A percentile compares a stretch with the other conserved stretches of the same genome.
Conservation (phyloP, 2,797 vertebrate species). For the Schizopygopsis pylzovi region DNA sequence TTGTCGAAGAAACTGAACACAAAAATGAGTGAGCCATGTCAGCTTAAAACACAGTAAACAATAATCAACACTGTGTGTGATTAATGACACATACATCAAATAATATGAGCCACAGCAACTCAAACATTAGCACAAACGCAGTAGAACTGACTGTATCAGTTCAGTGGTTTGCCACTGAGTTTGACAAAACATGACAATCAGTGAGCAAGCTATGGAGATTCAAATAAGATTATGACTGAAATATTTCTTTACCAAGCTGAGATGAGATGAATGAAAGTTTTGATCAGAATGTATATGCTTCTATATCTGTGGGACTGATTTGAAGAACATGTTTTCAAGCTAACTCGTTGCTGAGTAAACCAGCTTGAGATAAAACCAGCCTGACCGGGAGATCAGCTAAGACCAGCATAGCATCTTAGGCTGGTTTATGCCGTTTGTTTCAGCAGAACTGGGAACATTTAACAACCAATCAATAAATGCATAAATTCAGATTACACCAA, state of each 20-base stretch:
- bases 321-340: neutral
- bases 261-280: neutral
- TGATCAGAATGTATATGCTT: neutral
- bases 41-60: neutral
- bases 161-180: neutral
- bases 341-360: neutral
- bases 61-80: neutral
- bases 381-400: neutral
- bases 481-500: conserved; percentile 5
- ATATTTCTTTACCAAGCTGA: neutral
- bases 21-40: neutral
- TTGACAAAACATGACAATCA: neutral
- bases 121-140: neutral
- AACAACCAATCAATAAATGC: neutral
- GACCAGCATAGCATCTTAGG: neutral
- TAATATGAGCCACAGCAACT: neutral
- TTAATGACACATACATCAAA: neutral
- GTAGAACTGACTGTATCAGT: neutral
- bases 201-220: neutral
- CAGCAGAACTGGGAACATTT: neutral
- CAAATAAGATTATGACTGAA: neutral
- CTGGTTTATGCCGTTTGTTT: neutral
- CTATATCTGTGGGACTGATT: neutral
- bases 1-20: neutral
- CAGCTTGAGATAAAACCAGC: neutral